Base-by-base conservation (phyloP, 2,113 vertebrate species). In the Tachysurus fulvidraco region DNA sequence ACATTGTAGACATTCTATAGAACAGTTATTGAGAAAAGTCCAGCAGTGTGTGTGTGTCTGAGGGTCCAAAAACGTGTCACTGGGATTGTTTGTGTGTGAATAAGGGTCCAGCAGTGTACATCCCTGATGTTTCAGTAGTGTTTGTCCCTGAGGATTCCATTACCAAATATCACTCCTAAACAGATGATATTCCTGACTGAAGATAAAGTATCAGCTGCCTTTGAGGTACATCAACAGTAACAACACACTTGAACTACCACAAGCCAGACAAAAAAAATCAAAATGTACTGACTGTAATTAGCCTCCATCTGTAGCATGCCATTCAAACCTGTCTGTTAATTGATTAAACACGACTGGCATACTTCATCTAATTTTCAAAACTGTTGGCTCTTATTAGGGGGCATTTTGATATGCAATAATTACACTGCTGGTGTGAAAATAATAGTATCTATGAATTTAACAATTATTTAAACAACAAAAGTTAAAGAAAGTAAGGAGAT, bases 291-390 rank as follows among this genome's bases (percentile, higher is more conserved):
- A 92, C 93, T 93, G 93, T 95, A 95, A 95, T 96, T 94, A 93
- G 94, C 93, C 83, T 95, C 94, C 94, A 95, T 95, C 93, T 95
- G 94, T 92, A 93, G 91, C 89, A 93, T 91, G 92, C 94, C 94
- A 94, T 93, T 94, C 95, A 95, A 94, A 93, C 91, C 89, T 76
- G 92, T 88, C 90, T 93, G 92, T 93, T 94, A 95, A 96, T 94
- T 94, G 93, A 92, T 94, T 95, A 93, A 95, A 93, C 94, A 94
- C 92, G 94, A 94, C 95, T 94, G 93, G 92, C 93, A 93, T 92
- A 94, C 94, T 95, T 94, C 94, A 94, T 93, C 94, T 94, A 93
- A 95, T 89, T 85, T 94, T 93, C 91, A 92, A 93, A 93, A 89
- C 90, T 91, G 91, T 93, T 94, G 92, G 36, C 54, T 82, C 77